Evolutionary conservation across 2,113 vertebrate genomes (phyloP).

Genomic region (Bombycilla garrulus): DNA sequence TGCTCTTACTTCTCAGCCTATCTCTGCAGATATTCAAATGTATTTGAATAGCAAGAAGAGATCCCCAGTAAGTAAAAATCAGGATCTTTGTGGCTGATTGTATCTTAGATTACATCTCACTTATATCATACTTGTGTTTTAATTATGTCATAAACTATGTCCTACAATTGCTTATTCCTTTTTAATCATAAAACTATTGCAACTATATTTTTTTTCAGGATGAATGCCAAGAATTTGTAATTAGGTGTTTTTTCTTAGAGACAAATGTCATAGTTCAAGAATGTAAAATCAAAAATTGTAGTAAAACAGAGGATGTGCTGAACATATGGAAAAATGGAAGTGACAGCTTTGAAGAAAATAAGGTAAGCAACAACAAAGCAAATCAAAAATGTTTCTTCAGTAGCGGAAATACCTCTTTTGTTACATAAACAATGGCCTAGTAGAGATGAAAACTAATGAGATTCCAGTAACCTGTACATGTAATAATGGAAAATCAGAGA

Average conservation of each 20-base stretch:
- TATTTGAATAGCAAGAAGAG: background rate
- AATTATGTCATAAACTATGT: background rate
- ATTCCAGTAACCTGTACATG: background rate
- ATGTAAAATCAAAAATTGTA: constrained; percentile 23
- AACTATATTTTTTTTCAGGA: constrained; percentile 45
- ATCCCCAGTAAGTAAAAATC: background rate
- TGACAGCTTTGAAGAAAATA: background rate
- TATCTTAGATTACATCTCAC: background rate
- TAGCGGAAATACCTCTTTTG: background rate
- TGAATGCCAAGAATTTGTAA: constrained; percentile 66
- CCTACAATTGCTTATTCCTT: background rate
- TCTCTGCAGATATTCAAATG: background rate
- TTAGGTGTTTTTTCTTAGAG: constrained; percentile 75
- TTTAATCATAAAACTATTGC: background rate
- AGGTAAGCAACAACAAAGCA: background rate
- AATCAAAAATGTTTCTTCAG: background rate
- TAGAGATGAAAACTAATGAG: background rate
- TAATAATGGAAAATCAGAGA: background rate
- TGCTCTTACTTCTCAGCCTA: background rate
- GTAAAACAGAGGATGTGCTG: background rate
- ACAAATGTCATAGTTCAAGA: constrained; percentile 65
- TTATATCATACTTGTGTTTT: background rate
- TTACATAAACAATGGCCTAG: background rate
- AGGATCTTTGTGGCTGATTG: background rate
- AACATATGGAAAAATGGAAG: constrained; percentile 19